phyloP scores from a whole-genome alignment of 2,797 vertebrate genomes.

The Phataginus tetradactyla region DNA sequence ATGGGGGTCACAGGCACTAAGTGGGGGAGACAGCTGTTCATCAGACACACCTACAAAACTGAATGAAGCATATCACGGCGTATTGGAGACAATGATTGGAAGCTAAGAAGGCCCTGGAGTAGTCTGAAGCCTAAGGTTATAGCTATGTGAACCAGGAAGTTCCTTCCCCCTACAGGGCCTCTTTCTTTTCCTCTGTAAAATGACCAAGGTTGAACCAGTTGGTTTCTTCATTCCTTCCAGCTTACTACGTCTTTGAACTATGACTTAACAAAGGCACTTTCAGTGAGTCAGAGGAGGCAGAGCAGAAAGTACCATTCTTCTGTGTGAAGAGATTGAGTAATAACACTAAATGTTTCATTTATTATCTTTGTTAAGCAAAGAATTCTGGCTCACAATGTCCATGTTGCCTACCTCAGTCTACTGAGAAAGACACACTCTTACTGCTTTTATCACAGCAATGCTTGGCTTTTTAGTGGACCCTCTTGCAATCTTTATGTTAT shows the following conservation, averaged over 20 bases:
- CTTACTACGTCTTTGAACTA: conserved; percentile 41
- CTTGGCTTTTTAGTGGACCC: neutral
- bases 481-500: neutral
- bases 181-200: neutral
- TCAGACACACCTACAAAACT: neutral
- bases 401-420: neutral
- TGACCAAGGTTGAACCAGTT: neutral
- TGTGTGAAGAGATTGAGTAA: conserved; percentile 39
- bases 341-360: conserved; percentile 23
- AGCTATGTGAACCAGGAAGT: neutral
- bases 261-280: conserved; percentile 2
- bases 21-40: neutral
- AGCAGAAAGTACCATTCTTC: conserved; percentile 49
- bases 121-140: neutral
- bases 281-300: conserved; percentile 18
- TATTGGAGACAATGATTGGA: neutral
- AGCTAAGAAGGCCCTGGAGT: neutral
- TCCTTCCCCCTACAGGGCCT: neutral
- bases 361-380: conserved; percentile 1
- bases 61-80: neutral
- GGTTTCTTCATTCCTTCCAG: conserved; percentile 22
- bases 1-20: neutral
- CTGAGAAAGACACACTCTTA: neutral
- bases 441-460: neutral
- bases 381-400: neutral